Evolutionary conservation across 35 echinoderm and acorn worm species (phyloP).

Genomic region (Nesometra sesokonis): DNA sequence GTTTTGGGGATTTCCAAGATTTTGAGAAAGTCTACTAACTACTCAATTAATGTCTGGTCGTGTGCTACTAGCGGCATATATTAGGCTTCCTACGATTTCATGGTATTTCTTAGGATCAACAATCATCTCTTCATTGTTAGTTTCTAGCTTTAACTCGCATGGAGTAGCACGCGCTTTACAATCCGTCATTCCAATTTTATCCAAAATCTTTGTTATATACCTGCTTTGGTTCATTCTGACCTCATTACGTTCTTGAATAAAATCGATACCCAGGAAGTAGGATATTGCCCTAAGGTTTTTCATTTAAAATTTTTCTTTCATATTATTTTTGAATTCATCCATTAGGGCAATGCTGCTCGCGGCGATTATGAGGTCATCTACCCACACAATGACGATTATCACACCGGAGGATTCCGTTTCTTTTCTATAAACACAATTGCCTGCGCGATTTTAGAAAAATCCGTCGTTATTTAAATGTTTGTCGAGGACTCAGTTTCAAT

Average conservation of each 20-base stretch:
- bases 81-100: slow-evolving; percentile 19
- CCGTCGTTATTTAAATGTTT: no score
- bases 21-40: slow-evolving; percentile 17
- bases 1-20: slow-evolving; percentile 16
- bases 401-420: background rate
- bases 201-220: slow-evolving; percentile 15
- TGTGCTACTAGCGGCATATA: slow-evolving; percentile 21
- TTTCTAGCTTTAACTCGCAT: slow-evolving; percentile 16
- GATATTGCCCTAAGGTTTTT: slow-evolving; percentile 31
- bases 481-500: slow-evolving; percentile 35
- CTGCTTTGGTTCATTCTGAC: slow-evolving; percentile 15
- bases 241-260: background rate
- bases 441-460: no score
- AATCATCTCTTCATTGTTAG: background rate
- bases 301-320: slow-evolving; percentile 23
- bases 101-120: slow-evolving; percentile 13
- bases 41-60: slow-evolving; percentile 17
- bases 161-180: slow-evolving; percentile 14
- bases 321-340: background rate
- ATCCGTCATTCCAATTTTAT: slow-evolving; percentile 7
- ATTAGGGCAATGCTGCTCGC: background rate
- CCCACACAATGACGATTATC: slow-evolving; percentile 16
- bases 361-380: slow-evolving; percentile 30
- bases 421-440: no score
- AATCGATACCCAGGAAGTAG: slow-evolving; percentile 44